phyloP scores from a whole-genome alignment of 2,113 vertebrate genomes.

The Tretioscincus oriximinensis region DNA sequence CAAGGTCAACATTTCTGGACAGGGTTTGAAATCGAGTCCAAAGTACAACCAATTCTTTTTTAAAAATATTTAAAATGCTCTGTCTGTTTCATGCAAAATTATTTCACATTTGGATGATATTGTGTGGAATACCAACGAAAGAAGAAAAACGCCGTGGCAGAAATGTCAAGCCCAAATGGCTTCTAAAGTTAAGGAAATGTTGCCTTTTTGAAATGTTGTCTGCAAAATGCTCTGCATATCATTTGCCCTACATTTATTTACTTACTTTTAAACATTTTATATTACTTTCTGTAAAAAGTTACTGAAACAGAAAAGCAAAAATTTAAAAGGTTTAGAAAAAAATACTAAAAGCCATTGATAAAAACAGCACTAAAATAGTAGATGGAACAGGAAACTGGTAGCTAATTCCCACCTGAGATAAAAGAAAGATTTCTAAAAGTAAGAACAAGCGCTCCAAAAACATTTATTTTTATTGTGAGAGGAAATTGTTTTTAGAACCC shows the following conservation, averaged over 20 bases:
- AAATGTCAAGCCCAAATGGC: neutral
- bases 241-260: too few relatives aligned
- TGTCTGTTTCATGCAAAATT: neutral
- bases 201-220: neutral
- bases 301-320: too few relatives aligned
- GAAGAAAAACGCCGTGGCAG: neutral
- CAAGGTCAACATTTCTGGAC: neutral
- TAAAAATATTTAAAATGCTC: neutral
- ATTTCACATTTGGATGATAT: neutral
- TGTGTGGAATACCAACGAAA: neutral
- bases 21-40: neutral
- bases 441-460: too few relatives aligned
- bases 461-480: neutral
- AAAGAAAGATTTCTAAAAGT: too few relatives aligned
- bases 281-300: too few relatives aligned
- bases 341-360: too few relatives aligned
- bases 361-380: too few relatives aligned
- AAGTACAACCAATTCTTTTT: slow-evolving; percentile 6
- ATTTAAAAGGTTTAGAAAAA: too few relatives aligned
- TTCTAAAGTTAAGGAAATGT: neutral
- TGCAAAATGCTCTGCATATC: neutral
- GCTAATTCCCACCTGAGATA: too few relatives aligned
- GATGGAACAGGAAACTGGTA: too few relatives aligned
- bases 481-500: neutral
- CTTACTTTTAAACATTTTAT: too few relatives aligned